A percentile compares a stretch with the other conserved stretches of the same genome.
Evolutionary conservation across 2,113 vertebrate species (phyloP).

Genomic region (Odocoileus virginianus): DNA sequence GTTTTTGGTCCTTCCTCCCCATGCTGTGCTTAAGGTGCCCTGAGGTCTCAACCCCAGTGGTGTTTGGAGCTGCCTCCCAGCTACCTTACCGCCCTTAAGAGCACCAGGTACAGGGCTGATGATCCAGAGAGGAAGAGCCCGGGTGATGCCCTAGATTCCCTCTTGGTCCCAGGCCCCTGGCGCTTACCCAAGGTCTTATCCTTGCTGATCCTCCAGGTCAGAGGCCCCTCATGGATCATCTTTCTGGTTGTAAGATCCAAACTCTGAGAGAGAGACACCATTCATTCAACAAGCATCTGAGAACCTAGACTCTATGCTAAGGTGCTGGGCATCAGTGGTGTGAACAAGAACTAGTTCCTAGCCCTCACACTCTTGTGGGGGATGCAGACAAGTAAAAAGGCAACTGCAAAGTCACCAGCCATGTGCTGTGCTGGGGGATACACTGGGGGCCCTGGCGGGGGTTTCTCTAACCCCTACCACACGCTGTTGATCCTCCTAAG

Average conservation of each 20-base stretch:
- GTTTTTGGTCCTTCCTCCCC: not conserved
- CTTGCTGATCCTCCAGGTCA: constrained; percentile 92
- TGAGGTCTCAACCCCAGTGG: rapidly evolving
- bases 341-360: not conserved
- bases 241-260: constrained; percentile 90
- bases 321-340: not conserved
- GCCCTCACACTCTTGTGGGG: not conserved
- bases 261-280: constrained; percentile 76
- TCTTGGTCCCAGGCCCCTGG: not conserved
- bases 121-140: not conserved
- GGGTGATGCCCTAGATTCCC: not conserved
- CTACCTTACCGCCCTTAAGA: not conserved
- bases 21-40: not conserved
- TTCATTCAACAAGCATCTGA: not conserved
- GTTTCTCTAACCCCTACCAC: not conserved
- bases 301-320: not conserved
- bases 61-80: too few relatives aligned
- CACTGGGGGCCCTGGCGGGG: not conserved
- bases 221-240: constrained; percentile 95
- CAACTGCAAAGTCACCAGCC: not conserved
- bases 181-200: constrained; percentile 92
- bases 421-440: not conserved
- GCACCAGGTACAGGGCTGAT: not conserved
- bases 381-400: not conserved
- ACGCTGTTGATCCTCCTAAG: not conserved